A percentile compares a stretch with the other conserved stretches of the same genome.
phyloP scores from a whole-genome alignment of 2,888 invertebrate species.

The Sphaerophoria rueppellii region DNA sequence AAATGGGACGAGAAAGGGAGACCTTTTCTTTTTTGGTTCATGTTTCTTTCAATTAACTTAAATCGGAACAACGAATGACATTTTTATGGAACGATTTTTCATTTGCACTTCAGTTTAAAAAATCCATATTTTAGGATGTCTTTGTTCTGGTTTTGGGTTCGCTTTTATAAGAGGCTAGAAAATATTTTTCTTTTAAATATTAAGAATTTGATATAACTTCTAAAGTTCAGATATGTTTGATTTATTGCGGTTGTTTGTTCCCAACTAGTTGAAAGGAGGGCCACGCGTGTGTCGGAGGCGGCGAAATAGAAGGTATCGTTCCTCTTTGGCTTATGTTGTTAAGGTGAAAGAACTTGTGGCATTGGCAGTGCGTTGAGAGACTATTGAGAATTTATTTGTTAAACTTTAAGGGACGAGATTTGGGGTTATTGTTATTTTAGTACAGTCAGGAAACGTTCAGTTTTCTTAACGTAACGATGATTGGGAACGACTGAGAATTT shows the following conservation, averaged over 20 bases:
- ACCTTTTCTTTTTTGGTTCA: neutral
- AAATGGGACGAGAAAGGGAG: neutral
- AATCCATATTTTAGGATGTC: neutral
- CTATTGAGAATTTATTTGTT: neutral
- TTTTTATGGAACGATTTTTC: slow-evolving; percentile 55
- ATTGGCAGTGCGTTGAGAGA: neutral
- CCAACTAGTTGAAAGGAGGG: neutral
- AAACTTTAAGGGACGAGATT: too few species aligned
- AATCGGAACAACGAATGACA: slow-evolving; percentile 53
- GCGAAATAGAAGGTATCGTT: too few species aligned
- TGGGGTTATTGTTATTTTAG: too few species aligned
- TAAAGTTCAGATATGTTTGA: slow-evolving; percentile 17
- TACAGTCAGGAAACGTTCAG: too few species aligned
- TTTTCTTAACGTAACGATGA: too few species aligned
- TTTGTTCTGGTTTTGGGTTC: slow-evolving; percentile 2
- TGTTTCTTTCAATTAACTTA: slow-evolving; percentile 2
- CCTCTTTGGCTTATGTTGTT: neutral
- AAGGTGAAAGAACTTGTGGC: too few species aligned
- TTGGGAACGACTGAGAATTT: too few species aligned
- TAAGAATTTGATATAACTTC: neutral
- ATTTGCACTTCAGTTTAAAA: slow-evolving; percentile 49
- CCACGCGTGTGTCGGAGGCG: neutral
- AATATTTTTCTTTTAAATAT: neutral
- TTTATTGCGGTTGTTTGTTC: neutral
- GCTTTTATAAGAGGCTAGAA: neutral